phyloP scores from a whole-genome alignment of 1,140 invertebrate species.

The Drosophila leontia region DNA sequence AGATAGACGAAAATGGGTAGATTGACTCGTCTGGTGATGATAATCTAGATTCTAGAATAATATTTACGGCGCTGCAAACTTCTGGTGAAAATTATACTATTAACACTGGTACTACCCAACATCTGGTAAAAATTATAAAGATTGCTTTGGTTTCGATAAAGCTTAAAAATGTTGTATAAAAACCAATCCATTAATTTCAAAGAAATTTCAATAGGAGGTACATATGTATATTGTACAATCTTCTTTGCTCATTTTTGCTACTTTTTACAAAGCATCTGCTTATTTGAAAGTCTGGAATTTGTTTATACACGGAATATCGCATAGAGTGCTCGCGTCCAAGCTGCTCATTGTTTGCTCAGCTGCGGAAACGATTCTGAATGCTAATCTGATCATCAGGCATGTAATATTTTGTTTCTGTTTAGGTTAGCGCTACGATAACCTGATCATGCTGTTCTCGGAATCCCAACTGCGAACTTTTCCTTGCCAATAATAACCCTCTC shows the following conservation, averaged over 20 bases:
- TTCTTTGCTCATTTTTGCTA: not conserved
- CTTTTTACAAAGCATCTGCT: constrained; percentile 1
- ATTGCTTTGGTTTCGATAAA: no score
- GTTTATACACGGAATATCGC: not conserved
- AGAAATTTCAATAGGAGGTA: not conserved
- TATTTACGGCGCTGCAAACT: no score
- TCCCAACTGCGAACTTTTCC: constrained; percentile 19
- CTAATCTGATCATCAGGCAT: not conserved
- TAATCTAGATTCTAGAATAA: no score
- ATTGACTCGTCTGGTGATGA: no score
- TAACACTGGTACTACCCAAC: no score
- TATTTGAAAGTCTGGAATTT: not conserved
- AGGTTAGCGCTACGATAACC: constrained; percentile 35
- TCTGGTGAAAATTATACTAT: no score
- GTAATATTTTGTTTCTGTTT: not conserved
- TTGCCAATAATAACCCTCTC: constrained; percentile 28
- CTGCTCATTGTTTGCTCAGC: constrained; percentile 47
- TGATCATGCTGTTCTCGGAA: constrained; percentile 21
- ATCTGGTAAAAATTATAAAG: no score
- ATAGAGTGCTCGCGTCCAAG: not conserved
- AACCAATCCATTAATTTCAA: not conserved
- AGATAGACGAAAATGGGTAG: no score
- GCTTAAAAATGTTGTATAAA: not conserved
- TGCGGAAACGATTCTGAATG: constrained; percentile 30
- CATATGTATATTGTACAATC: no score